Base-by-base conservation (phyloP, 2,113 vertebrate genomes). In the Gallinago media region DNA sequence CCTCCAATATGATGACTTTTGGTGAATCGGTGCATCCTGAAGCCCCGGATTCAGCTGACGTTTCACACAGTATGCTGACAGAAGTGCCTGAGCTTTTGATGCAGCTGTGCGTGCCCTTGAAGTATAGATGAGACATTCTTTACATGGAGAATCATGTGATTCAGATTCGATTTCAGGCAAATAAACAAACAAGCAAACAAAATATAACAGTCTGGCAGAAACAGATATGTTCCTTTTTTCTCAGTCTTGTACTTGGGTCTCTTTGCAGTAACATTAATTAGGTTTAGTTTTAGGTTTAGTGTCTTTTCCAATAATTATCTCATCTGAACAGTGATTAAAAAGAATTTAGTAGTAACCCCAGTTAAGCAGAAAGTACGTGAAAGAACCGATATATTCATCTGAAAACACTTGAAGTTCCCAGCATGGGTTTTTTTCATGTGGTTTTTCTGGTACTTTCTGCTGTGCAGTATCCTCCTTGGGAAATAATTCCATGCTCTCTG, bases 391-490 rank as follows among this genome's bases (percentile, higher is more conserved):
- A 38, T 1, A 25, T 61, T 73, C 3, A 59, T 77, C n/a, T 79
- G 63, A 91, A 92, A 92, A 72, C 17, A 32, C 8, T 67, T 55
- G n/a, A 49, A 9, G 88, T 92, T 78, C 34, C 36, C 36, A 54
- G 29, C 16, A 25, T 87, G 66, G 0, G 1, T 0, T 20, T 72
- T 80, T 67, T 61, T 23, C 17, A 59, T 83, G 89, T 73, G 50
- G 7, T 80, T 94, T 90, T 93, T 70, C 54, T 90, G 63, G n/a
- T 92, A 54, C 36, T 92, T 96, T 85, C 36, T 94, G 11, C 42
- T 70, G 62, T 62, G 59, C 17, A 34, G 7, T 85, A 59, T 77
- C 27, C n/a, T 88, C 22, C 2, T 3, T 85, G 59, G 67, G 75
- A 92, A 92, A 68, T 70, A 76, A 66, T 89, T 88, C 46, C 46